These are phyloP conservation scores for Phenganax marumi DNA, from an alignment of 92 coral and sea anemone genomes.

Conservation along the genomic window DNA sequence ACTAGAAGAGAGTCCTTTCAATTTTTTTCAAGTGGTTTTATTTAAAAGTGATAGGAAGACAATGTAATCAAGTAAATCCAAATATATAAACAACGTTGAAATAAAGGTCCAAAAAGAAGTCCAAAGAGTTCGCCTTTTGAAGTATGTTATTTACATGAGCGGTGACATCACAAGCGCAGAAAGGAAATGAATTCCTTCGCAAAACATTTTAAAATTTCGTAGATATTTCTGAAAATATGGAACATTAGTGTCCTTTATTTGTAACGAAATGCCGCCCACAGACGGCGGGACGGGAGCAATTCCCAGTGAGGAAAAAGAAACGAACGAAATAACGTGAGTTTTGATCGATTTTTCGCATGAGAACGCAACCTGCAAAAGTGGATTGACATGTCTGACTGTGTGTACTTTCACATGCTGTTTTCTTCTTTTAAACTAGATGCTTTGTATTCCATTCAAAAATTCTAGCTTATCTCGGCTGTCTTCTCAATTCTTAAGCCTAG, in stretches of 20 bases:
- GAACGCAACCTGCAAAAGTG: not conserved
- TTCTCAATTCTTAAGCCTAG: not conserved
- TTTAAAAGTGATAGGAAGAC: too few relatives aligned
- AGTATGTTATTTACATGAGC: not conserved
- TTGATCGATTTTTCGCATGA: not conserved
- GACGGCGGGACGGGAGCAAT: not conserved
- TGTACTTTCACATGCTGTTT: too few relatives aligned
- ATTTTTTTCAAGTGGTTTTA: too few relatives aligned
- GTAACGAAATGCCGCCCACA: constrained; percentile 34
- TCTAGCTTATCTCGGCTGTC: not conserved
- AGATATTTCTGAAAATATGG: not conserved
- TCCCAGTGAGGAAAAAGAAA: not conserved
- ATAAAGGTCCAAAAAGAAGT: too few relatives aligned
- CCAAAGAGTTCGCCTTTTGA: not conserved
- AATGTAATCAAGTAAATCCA: too few relatives aligned
- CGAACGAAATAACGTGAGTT: not conserved
- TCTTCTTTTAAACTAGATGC: too few relatives aligned
- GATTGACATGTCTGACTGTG: too few relatives aligned
- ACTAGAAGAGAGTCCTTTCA: too few relatives aligned
- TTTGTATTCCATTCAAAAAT: not conserved
- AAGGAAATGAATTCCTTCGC: not conserved
- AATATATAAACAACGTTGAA: too few relatives aligned
- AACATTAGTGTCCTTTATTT: not conserved
- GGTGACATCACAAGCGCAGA: constrained; percentile 13
- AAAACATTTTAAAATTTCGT: not conserved